These are phyloP conservation scores for Drymodes brunneopygia DNA, from an alignment of 2,113 vertebrate genomes.

Conservation along the genomic window DNA sequence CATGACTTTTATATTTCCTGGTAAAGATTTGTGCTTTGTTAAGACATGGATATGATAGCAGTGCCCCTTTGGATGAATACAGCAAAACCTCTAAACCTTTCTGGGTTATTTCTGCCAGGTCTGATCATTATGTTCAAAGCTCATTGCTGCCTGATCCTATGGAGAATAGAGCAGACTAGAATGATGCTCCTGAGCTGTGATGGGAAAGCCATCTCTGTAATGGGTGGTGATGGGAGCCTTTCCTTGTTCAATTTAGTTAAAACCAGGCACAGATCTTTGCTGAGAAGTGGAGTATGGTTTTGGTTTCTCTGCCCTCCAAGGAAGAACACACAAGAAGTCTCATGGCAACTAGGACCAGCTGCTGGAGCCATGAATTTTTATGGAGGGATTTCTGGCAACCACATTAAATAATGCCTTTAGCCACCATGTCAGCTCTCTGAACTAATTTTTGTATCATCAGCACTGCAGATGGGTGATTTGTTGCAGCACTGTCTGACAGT, in stretches of 20 bases:
- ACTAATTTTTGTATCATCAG: background rate
- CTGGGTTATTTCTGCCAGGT: background rate
- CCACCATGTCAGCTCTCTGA: background rate
- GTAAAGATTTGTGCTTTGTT: background rate
- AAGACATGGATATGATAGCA: background rate
- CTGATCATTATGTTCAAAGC: background rate
- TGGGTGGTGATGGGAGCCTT: background rate
- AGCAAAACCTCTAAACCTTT: background rate
- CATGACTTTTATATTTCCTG: background rate
- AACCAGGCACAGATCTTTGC: background rate
- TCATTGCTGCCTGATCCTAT: background rate
- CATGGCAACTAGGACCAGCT: background rate
- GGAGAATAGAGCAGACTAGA: background rate
- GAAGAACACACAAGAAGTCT: slow-evolving; percentile 18
- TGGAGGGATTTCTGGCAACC: slow-evolving; percentile 3
- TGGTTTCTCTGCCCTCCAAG: background rate
- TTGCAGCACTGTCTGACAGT: background rate
- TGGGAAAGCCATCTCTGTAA: background rate
- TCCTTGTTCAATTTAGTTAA: background rate
- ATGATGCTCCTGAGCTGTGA: background rate
- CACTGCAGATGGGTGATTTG: background rate
- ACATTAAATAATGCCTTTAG: background rate
- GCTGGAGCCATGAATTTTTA: background rate
- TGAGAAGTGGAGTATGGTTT: background rate
- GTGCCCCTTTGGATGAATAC: background rate